Evolutionary conservation across 2,888 invertebrate species (phyloP), one percentile per base, ranked within the genome.

Genomic region (Pyrgus malvae): DNA sequence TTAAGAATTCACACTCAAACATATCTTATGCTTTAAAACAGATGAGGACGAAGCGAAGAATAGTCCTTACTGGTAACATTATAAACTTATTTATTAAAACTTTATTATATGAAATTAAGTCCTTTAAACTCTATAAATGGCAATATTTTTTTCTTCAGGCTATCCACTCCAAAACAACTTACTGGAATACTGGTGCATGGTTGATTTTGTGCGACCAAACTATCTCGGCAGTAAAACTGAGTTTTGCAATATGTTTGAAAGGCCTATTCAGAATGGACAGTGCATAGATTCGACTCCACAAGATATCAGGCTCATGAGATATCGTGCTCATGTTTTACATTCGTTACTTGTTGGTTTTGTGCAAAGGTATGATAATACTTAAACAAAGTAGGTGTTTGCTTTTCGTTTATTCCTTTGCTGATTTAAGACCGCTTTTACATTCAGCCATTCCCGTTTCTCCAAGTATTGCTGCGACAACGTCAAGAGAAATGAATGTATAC

Each of bases 81-180:
- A n/a, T n/a, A n/a, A 17, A 4, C 21, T 21, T 11, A 33, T 21
- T 23, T 44, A 23, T 1, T 37, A 37, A 16, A 3, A 16, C 8
- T 7, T 2, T 27, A 8, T 8, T 35, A 3, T n/a, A n/a, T n/a
- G n/a, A n/a, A n/a, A n/a, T n/a, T n/a, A n/a, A n/a, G n/a, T n/a
- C n/a, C n/a, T n/a, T n/a, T 37, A 3, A 7, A 2, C 9, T 9
- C 7, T 23, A 7, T 33, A 33, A 5, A 27, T n/a, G 17, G 17
- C 1, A 3, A 31, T 35, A 19, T 12, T 12, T 2, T 31, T 50
- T 45, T 57, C 55, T 59, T 8, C 65, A 91, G 91, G 99, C 2
- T 99, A 99, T 87, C 99, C 99, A 0, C 90, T 99, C 8, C 99
- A 99, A 85, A 99, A 99, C 81, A 99, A 99, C 81, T 90, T 99